Evolutionary conservation across 2,888 invertebrate genomes (phyloP), one percentile per base, ranked within the genome.

Genomic region (Ecliptopera silaceata): DNA sequence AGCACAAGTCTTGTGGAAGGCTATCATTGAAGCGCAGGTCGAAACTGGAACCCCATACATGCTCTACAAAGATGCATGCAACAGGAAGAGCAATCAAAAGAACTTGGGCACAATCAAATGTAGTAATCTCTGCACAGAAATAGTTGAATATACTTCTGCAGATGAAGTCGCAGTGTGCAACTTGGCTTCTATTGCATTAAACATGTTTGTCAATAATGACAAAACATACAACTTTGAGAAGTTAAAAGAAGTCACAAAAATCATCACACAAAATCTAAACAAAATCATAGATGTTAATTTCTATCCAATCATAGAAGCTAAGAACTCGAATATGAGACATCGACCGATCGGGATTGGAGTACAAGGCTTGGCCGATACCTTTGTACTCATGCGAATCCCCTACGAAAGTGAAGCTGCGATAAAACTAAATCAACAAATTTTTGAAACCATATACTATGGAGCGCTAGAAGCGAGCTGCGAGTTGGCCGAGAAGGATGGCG

Each of bases 41-140:
- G 99, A 99, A 92, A 99, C 99, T 1, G 99, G 99, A 11, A 98
- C 97, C 3, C 99, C 99, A 0, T 99, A 98, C 82, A 99, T 99
- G 97, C 86, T 97, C 0, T 98, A 97, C 79, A 98, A 98, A 88
- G 99, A 99, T 88, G 94, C 98, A 3, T 99, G 99, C 78, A 99
- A 99, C 79, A 91, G 96, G 1, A 99, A 99, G 88, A 97, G 97
- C 58, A 99, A 99, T 84, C 99, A 99, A 75, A 96, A 99, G 83
- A 99, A 99, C 88, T 90, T 99, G 56, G 99, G 99, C 11, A 99
- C 99, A 0, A 99, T 99, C 68, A 98, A 98, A 86, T 97, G 98
- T 84, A 98, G 98, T 72, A 99, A 99, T 84, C 92, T 99, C 32
- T 99, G 99, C 81, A 99, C 99, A 0, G 99, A 99, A 93, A 97